Evolutionary conservation across 2,888 invertebrate species (phyloP).

Genomic region (Palloptera scutellata): DNA sequence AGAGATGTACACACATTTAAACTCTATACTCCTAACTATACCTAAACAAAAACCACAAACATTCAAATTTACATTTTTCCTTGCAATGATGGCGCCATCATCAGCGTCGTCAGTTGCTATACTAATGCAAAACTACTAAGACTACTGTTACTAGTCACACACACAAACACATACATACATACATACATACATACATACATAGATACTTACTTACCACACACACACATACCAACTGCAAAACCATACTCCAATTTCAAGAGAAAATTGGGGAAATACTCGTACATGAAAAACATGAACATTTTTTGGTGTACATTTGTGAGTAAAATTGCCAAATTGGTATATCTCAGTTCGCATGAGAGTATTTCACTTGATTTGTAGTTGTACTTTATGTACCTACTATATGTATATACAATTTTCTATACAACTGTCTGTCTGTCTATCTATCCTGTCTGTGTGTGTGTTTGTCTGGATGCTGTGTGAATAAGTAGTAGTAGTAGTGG

Average conservation of each 20-base stretch:
- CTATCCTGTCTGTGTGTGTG: too few relatives aligned
- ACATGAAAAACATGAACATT: not conserved
- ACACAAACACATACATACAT: constrained; percentile 10
- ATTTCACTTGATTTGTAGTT: too few relatives aligned
- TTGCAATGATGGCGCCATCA: not conserved
- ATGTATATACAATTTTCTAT: too few relatives aligned
- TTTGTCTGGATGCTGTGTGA: too few relatives aligned
- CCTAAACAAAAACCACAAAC: constrained; percentile 18
- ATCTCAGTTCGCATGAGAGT: too few relatives aligned
- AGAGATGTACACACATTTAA: not conserved
- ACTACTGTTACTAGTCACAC: constrained; percentile 23
- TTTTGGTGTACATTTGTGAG: constrained; percentile 4
- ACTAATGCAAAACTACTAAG: constrained; percentile 32
- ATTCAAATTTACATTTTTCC: constrained; percentile 10
- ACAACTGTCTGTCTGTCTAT: too few relatives aligned
- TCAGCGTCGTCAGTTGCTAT: constrained; percentile 8
- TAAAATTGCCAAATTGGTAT: too few relatives aligned
- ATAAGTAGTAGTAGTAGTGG: too few relatives aligned
- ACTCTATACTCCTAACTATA: not conserved
- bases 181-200: not conserved
- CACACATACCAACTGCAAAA: too few relatives aligned
- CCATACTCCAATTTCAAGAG: too few relatives aligned
- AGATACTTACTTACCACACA: not conserved
- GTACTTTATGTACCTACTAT: too few relatives aligned
- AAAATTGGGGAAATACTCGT: not conserved